Base-by-base conservation (phyloP, 2,888 invertebrate genomes). In the Pinctada fucata region DNA sequence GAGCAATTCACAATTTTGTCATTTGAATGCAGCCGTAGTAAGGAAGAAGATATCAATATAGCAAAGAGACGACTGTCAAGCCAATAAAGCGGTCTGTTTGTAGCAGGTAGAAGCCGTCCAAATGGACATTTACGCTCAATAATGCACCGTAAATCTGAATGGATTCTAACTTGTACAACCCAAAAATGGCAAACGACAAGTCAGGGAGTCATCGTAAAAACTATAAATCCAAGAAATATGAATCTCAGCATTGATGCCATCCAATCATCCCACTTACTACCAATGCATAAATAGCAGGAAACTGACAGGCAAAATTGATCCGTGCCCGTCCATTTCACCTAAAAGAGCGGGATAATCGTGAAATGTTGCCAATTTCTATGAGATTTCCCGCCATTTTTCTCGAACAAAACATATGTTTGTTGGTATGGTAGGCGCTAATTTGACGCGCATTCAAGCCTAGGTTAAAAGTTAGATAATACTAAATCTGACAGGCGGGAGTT, bases 251-350 rank as follows among this genome's bases (percentile, higher is more conserved):
- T 63, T 67, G 58, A 69, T 58, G 58, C 47, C 75, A n/a, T 47
- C 58, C 69, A 63, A 75, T 75, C 75, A 75, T 8, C 13, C 58
- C 75, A 75, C 75, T 75, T 75, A 75, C 50, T 69, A 75, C 75
- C 13, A 16, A n/a, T 58, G 63, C 75, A 49, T 75, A 75, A 75
- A 75, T 69, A 67, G 52, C 48, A 50, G 52, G 69, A 75, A 75
- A 75, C 69, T 75, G 75, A 75, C 75, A 64, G 52, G 68, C 63
- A 64, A 75, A 75, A 75, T 75, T 68, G 75, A 75, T 75, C 52
- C 52, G 16, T 47, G 6, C 47, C 51, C 50, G 52, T 50, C 51
- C 50, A 51, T 50, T 50, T 52, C 52, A 51, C 52, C 52, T 31
- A 52, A 72, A 52, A 51, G 71, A 51, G 16, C 51, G 52, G 47